phyloP scores from a whole-genome alignment of 1,140 invertebrate species.

The Pseudobourletiella spinata region DNA sequence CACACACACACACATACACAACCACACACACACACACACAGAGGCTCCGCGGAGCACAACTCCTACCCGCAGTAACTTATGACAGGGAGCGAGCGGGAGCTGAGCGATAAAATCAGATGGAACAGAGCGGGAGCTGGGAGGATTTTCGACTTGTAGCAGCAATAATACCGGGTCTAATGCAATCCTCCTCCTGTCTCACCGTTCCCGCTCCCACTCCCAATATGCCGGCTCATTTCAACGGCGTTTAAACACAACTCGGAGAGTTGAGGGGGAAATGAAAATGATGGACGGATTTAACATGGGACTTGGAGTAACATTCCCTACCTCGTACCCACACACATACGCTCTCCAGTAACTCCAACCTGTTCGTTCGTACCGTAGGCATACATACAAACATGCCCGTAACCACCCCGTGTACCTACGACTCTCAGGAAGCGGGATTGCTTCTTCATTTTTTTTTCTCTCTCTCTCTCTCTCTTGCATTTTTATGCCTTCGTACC shows the following conservation, averaged over 20 bases:
- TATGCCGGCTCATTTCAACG: background rate
- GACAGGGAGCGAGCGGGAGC: background rate
- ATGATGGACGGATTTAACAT: conserved; percentile 4
- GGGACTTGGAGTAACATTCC: background rate
- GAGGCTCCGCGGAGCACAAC: too few relatives aligned
- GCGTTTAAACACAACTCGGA: background rate
- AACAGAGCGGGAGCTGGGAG: background rate
- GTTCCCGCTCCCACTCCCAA: background rate
- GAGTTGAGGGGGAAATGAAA: background rate
- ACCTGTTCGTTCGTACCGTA: background rate
- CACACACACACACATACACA: too few relatives aligned
- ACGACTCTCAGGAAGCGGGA: background rate
- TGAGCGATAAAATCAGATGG: background rate
- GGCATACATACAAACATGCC: background rate
- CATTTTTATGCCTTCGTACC: too few relatives aligned
- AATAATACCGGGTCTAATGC: background rate
- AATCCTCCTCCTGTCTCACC: background rate
- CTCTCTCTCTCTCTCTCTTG: too few relatives aligned
- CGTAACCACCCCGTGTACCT: background rate
- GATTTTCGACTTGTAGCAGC: too few relatives aligned
- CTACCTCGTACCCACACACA: background rate
- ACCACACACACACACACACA: too few relatives aligned
- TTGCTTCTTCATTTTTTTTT: too few relatives aligned
- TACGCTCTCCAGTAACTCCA: background rate
- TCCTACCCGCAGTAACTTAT: background rate